phyloP scores from a whole-genome alignment of 1,140 invertebrate genomes.

The Glossosoma conforme region DNA sequence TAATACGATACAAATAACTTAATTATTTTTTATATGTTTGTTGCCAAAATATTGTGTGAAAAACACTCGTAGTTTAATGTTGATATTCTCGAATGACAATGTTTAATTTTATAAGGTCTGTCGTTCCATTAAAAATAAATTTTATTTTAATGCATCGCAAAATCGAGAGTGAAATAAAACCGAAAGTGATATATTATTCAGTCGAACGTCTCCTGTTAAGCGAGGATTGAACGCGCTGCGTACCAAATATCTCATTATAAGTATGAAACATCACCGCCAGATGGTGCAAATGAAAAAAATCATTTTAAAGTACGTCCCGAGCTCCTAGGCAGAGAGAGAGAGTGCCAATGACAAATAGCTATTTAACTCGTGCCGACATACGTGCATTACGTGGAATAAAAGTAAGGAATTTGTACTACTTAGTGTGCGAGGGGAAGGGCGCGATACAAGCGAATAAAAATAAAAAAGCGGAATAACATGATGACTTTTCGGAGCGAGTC shows the following conservation, averaged over 20 bases:
- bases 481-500: conserved; percentile 28
- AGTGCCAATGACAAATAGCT: conserved; percentile 32
- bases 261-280: conserved; percentile 24
- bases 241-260: conserved; percentile 20
- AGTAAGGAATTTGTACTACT: conserved; percentile 29
- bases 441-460: conserved; percentile 44
- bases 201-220: neutral
- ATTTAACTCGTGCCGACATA: conserved; percentile 33
- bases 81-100: no score
- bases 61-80: no score
- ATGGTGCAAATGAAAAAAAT: conserved; percentile 33
- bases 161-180: no score
- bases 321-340: conserved; percentile 7
- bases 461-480: conserved; percentile 37
- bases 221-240: neutral
- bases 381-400: conserved; percentile 30
- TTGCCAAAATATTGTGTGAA: no score
- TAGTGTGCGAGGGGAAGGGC: conserved; percentile 40
- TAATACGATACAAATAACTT: no score
- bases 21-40: no score
- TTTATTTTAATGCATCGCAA: no score
- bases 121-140: no score
- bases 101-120: no score
- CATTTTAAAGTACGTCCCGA: conserved; percentile 22
- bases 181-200: no score